Conservation (phyloP, 2,113 vertebrate species). For the Atrichornis clamosus region DNA sequence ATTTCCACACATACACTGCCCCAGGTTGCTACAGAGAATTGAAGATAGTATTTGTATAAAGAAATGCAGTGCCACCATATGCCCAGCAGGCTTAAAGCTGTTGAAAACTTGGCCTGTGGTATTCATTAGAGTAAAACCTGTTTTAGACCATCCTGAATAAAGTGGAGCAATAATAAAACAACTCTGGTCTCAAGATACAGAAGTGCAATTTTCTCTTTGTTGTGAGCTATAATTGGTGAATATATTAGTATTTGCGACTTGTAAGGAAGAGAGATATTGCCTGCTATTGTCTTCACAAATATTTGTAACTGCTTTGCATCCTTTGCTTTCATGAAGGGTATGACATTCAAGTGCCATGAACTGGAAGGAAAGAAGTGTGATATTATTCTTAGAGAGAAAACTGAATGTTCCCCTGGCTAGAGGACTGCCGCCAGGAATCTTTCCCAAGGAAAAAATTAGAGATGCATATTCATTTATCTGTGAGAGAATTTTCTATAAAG, state of each 20-base stretch:
- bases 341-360: slow-evolving; percentile 16
- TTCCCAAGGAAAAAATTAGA: slow-evolving; percentile 47
- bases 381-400: slow-evolving; percentile 42
- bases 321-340: not conserved
- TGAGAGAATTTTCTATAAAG: slow-evolving; percentile 20
- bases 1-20: slow-evolving; percentile 23
- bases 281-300: slow-evolving; percentile 48
- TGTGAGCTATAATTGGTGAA: slow-evolving; percentile 54
- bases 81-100: slow-evolving; percentile 47
- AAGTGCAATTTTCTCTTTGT: slow-evolving; percentile 54
- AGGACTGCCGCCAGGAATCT: slow-evolving; percentile 5
- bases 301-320: not conserved
- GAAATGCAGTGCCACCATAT: slow-evolving; percentile 15
- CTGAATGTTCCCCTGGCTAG: not conserved
- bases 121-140: slow-evolving; percentile 55
- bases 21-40: slow-evolving; percentile 29
- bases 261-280: not conserved
- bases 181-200: slow-evolving; percentile 34
- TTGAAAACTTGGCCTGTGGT: slow-evolving; percentile 53
- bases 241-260: slow-evolving; percentile 57
- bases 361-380: slow-evolving; percentile 39
- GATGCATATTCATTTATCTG: slow-evolving; percentile 35
- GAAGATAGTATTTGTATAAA: slow-evolving; percentile 8
- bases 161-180: slow-evolving; percentile 48
- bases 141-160: slow-evolving; percentile 42